These are phyloP conservation scores for Gila robusta DNA, from an alignment of 2,797 vertebrate genomes.

Conservation along the genomic window DNA sequence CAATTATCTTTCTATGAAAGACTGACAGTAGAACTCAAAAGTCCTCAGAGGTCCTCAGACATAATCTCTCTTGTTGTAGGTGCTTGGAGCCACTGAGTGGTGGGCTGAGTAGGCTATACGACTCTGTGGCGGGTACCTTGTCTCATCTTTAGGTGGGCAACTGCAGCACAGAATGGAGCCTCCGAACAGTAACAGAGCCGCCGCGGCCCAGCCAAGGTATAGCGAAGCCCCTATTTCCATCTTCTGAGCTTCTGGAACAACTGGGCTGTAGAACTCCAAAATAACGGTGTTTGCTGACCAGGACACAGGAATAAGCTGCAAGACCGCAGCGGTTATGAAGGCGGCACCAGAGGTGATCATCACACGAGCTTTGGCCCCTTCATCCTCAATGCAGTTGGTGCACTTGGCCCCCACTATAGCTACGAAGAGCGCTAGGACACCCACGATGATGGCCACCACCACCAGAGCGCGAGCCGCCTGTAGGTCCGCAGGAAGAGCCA, in stretches of 20 bases:
- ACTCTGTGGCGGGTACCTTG: constrained; percentile 71
- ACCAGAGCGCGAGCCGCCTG: constrained; percentile 90
- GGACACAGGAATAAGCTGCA: constrained; percentile 87
- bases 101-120: constrained; percentile 84
- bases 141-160: constrained; percentile 86
- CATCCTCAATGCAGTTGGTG: constrained; percentile 92
- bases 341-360: constrained; percentile 84
- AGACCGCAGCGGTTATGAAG: constrained; percentile 83
- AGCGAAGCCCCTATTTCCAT: constrained; percentile 89
- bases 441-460: constrained; percentile 84
- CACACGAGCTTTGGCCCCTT: constrained; percentile 88
- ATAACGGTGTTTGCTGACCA: constrained; percentile 93
- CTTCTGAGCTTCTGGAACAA: constrained; percentile 82
- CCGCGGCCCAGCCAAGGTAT: constrained; percentile 91
- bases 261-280: constrained; percentile 88
- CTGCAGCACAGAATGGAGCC: constrained; percentile 91
- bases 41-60: constrained; percentile 82
- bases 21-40: not conserved
- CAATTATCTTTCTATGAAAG: constrained; percentile 16
- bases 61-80: constrained; percentile 92
- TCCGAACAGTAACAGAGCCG: constrained; percentile 83
- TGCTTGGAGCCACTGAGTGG: constrained; percentile 81
- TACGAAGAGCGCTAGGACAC: constrained; percentile 83
- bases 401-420: constrained; percentile 90
- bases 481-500: constrained; percentile 86